phyloP scores from a whole-genome alignment of 2,113 vertebrate genomes.

The Larimichthys crocea region DNA sequence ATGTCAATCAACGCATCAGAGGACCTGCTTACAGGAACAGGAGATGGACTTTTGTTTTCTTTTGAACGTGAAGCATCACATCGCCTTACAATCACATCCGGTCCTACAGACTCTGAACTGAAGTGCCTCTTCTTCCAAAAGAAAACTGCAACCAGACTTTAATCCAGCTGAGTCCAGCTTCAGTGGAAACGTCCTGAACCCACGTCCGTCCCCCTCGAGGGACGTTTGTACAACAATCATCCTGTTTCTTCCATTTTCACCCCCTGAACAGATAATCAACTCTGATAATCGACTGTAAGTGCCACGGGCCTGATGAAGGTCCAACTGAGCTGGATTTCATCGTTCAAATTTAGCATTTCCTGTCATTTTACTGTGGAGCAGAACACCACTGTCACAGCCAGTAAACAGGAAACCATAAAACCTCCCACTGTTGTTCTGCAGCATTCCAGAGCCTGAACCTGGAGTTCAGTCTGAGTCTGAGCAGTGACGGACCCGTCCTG shows the following conservation, averaged over 20 bases:
- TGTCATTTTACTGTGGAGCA: not conserved
- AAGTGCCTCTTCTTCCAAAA: slow-evolving; percentile 60
- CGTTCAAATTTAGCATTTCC: not conserved
- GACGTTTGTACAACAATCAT: not conserved
- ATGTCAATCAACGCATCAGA: slow-evolving; percentile 22
- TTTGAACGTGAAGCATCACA: slow-evolving; percentile 25
- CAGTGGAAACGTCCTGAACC: not conserved
- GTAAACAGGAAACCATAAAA: not conserved
- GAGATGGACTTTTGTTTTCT: not conserved
- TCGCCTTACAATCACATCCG: slow-evolving; percentile 51
- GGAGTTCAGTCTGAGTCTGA: not conserved
- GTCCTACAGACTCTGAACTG: not conserved
- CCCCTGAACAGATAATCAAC: slow-evolving; percentile 10
- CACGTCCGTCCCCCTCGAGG: not conserved
- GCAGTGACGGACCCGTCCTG: slow-evolving; percentile 7
- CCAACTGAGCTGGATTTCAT: not conserved
- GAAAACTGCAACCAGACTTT: not conserved
- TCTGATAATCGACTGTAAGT: no score
- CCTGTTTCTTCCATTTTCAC: not conserved
- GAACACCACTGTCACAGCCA: slow-evolving; percentile 4
- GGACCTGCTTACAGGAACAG: not conserved
- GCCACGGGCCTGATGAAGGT: not conserved
- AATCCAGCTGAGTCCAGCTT: not conserved
- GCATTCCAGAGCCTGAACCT: slow-evolving; percentile 18
- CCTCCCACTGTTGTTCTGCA: not conserved